phyloP scores from a whole-genome alignment of 1,140 invertebrate species.

The Drosophila punjabiensis region DNA sequence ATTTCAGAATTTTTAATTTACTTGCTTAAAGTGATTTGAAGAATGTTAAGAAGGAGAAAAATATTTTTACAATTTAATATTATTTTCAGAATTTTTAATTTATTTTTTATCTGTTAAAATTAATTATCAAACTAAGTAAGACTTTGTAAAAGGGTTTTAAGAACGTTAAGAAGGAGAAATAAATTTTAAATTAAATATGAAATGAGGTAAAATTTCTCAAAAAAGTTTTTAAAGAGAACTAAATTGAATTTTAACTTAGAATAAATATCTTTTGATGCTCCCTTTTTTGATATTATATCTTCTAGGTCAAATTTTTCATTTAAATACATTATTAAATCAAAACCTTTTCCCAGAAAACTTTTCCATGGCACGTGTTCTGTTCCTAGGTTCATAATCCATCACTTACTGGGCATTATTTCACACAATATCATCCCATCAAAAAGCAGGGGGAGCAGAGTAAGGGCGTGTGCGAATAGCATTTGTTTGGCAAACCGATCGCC shows the following conservation, averaged over 20 bases:
- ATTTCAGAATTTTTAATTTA: not conserved
- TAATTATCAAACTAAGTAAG: not conserved
- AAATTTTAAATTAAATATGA: not conserved
- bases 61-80: conserved; percentile 52
- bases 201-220: not conserved
- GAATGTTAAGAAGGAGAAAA: no score
- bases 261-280: not conserved
- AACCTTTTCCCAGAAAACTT: not conserved
- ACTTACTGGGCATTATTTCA: conserved; percentile 35
- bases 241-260: not conserved
- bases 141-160: no score
- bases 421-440: conserved; percentile 11
- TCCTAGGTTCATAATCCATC: not conserved
- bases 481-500: conserved; percentile 66
- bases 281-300: not conserved
- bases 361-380: conserved; percentile 18
- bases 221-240: not conserved
- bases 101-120: not conserved
- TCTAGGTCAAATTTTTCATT: not conserved
- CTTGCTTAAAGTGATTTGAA: no score
- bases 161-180: not conserved
- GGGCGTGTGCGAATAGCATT: conserved; percentile 34
- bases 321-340: not conserved
- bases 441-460: not conserved
- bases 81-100: not conserved